Evolutionary conservation across 1,140 invertebrate genomes (phyloP).

Genomic region (Sminthurides bifidus): DNA sequence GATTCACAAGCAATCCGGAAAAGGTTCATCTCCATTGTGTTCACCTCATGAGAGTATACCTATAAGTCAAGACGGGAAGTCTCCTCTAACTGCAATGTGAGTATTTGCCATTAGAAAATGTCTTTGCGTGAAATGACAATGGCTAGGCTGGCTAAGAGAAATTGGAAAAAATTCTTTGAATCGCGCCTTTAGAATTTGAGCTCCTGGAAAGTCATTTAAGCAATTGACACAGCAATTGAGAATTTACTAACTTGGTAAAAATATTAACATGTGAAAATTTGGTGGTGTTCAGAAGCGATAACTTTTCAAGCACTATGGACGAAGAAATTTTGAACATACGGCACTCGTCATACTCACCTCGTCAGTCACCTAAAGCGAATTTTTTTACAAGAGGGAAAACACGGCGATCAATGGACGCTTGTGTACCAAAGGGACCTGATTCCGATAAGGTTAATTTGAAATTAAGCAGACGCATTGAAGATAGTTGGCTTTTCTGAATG

Average conservation of each 20-base stretch:
- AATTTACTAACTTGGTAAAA: too few species aligned
- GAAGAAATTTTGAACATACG: constrained; percentile 11
- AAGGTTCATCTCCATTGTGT: constrained; percentile 21
- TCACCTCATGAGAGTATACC: constrained; percentile 22
- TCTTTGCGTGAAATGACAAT: background rate
- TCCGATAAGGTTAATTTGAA: constrained; percentile 24
- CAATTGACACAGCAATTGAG: too few species aligned
- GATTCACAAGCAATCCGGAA: constrained; percentile 17
- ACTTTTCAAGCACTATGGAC: constrained; percentile 28
- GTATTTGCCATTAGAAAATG: background rate
- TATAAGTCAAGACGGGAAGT: constrained; percentile 22
- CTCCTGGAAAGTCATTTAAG: too few species aligned
- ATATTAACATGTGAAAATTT: too few species aligned
- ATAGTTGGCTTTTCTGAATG: background rate
- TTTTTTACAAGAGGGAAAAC: constrained; percentile 24
- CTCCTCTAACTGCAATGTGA: constrained; percentile 28
- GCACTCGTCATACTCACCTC: constrained; percentile 26
- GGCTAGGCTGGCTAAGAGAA: background rate
- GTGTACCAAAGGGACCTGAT: constrained; percentile 31
- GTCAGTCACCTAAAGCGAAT: constrained; percentile 28
- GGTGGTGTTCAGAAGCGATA: constrained; percentile 26
- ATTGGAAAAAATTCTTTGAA: too few species aligned
- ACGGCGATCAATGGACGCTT: constrained; percentile 29
- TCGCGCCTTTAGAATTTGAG: too few species aligned
- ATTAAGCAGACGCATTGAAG: background rate